Evolutionary conservation across 2,888 invertebrate species (phyloP).

Genomic region (Aspidapion aeneum): DNA sequence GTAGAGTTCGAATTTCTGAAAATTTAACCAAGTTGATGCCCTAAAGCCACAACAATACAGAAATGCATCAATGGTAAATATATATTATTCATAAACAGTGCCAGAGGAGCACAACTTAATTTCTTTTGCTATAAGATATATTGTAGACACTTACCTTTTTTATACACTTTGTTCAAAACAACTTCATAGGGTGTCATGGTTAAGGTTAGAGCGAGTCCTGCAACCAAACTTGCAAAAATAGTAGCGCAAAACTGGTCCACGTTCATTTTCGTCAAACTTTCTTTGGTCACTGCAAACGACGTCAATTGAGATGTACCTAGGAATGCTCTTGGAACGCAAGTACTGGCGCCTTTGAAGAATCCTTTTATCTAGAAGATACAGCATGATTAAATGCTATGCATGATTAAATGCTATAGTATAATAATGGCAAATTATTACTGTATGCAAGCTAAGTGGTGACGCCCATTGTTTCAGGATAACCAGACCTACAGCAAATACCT

Average conservation of each 20-base stretch:
- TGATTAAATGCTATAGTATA: too few relatives aligned
- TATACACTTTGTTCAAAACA: constrained; percentile 80
- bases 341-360: constrained; percentile 73
- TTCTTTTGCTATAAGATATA: not conserved
- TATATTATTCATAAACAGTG: too few relatives aligned
- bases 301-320: constrained; percentile 80
- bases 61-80: too few relatives aligned
- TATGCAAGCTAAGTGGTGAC: too few relatives aligned
- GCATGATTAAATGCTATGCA: not conserved
- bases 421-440: too few relatives aligned
- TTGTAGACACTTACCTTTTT: constrained; percentile 62
- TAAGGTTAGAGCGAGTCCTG: constrained; percentile 70
- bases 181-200: constrained; percentile 86
- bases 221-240: constrained; percentile 65
- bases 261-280: constrained; percentile 36
- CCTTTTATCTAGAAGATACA: constrained; percentile 50
- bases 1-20: too few relatives aligned
- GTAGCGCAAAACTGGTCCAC: constrained; percentile 53
- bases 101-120: too few relatives aligned
- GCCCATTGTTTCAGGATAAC: too few relatives aligned
- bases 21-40: too few relatives aligned
- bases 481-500: too few relatives aligned
- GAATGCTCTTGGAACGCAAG: constrained; percentile 67
- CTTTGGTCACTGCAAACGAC: constrained; percentile 65
- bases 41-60: too few relatives aligned